Evolutionary conservation across 2,797 vertebrate species (phyloP).

Genomic region (Helicolenus hilgendorfi): DNA sequence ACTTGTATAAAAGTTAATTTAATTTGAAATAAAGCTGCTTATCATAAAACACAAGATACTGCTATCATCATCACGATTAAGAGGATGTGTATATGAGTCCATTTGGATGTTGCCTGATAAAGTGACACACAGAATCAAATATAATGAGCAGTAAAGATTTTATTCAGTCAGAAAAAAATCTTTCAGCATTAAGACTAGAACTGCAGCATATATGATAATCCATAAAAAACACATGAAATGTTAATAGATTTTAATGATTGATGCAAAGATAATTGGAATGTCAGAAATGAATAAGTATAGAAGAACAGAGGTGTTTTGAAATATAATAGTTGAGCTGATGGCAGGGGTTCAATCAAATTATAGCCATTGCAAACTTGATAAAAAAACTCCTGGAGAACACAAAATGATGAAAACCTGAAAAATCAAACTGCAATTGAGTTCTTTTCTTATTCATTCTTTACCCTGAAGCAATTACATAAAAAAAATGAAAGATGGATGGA

Average conservation of each 20-base stretch:
- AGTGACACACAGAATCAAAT: constrained; percentile 63
- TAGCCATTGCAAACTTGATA: constrained; percentile 64
- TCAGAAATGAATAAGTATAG: constrained; percentile 80
- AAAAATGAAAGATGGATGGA: constrained; percentile 61
- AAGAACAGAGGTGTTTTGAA: constrained; percentile 72
- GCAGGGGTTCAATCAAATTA: constrained; percentile 75
- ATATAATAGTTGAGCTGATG: constrained; percentile 67
- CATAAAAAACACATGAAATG: constrained; percentile 79
- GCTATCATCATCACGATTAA: constrained; percentile 16
- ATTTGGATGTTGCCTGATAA: constrained; percentile 65
- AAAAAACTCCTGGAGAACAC: constrained; percentile 68
- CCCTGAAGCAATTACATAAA: constrained; percentile 68
- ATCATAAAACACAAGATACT: constrained; percentile 35
- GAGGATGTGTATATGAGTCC: constrained; percentile 29
- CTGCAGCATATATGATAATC: constrained; percentile 64
- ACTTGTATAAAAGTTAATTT: constrained; percentile 11
- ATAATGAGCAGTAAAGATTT: constrained; percentile 69
- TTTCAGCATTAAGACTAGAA: constrained; percentile 36
- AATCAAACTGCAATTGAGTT: constrained; percentile 59
- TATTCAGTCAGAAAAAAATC: constrained; percentile 65
- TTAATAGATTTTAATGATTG: constrained; percentile 86
- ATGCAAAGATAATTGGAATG: constrained; percentile 85
- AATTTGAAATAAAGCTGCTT: constrained; percentile 40
- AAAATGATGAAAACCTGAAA: constrained; percentile 72
- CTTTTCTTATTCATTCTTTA: constrained; percentile 57